Base-by-base conservation (phyloP, 1,140 invertebrate genomes). In the Cherax quadricarinatus region DNA sequence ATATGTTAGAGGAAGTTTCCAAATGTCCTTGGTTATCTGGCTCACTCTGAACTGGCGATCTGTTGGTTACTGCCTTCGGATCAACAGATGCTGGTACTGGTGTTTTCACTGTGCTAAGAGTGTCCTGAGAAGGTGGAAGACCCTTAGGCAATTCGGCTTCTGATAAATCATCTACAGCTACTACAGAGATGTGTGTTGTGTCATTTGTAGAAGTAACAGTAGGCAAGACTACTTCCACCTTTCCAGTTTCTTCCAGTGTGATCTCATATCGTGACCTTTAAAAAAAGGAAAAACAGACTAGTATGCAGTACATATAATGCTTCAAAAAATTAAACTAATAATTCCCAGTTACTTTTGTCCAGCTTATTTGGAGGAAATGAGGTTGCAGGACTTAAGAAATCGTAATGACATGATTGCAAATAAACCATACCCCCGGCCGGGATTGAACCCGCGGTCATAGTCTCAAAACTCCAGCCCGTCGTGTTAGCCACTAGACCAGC, bases 141-240 rank as follows among this genome's bases (percentile, higher is more conserved):
- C 41, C 51, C 24, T 79, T 85, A 24, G 24, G n/a, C 41, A 41
- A n/a, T 49, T 70, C 48, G 24, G 62, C 18, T 82, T 90, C 70
- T 48, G 16, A 30, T 70, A 93, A 53, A 24, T 89, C 85, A 70
- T 91, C 91, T n/a, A 94, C 86, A 70, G 93, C 81, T 30, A 94
- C 93, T 24, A 94, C 93, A 48, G 93, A 94, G 88, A 93, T 94
- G 94, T 89, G 94, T 53, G 88, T 92, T 18, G 80, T 87, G 83
- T 90, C 92, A 75, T 93, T 91, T 21, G 14, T 73, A 30, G 73
- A 51, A 48, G 53, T 24, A 21, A 62, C 18, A 12, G 41, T n/a
- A 18, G 57, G 41, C n/a, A 62, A 21, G 75, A 84, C 62, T 51
- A 60, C 89, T 78, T 93, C 87, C 18, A 53, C 66, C 66, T 91